These are phyloP conservation scores for Cheilosia scutellata DNA, from an alignment of 2,888 invertebrate species.

Conservation along the genomic window DNA sequence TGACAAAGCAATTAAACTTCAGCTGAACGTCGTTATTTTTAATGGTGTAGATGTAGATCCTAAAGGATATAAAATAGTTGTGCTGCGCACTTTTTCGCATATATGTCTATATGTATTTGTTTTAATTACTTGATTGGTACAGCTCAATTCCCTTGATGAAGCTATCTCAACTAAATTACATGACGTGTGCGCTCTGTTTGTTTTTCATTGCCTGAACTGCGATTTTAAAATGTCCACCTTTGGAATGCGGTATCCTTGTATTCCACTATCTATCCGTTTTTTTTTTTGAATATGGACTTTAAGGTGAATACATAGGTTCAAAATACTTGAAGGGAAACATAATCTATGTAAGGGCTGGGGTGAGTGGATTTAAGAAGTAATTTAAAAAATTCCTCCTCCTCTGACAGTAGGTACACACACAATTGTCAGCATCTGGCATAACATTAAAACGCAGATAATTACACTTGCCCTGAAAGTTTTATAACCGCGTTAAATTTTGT, in stretches of 20 bases:
- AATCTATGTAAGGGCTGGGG: too few species aligned
- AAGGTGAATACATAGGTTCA: too few species aligned
- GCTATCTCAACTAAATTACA: background rate
- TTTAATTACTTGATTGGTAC: conserved; percentile 5
- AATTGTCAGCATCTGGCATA: conserved; percentile 31
- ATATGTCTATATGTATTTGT: background rate
- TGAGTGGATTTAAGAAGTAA: too few species aligned
- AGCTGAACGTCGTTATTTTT: conserved; percentile 14
- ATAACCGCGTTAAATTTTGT: conserved; percentile 51
- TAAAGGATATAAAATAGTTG: conserved; percentile 10
- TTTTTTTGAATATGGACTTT: background rate
- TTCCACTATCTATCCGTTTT: too few species aligned
- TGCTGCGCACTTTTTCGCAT: background rate
- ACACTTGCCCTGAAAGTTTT: conserved; percentile 35
- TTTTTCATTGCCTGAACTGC: background rate
- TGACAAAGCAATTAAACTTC: conserved; percentile 29
- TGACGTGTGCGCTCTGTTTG: background rate
- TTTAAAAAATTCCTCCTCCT: too few species aligned
- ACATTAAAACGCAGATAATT: conserved; percentile 29
- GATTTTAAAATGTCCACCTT: background rate
- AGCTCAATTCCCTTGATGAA: background rate
- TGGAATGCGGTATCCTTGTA: background rate
- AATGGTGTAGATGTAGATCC: conserved; percentile 1
- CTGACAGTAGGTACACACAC: too few species aligned
- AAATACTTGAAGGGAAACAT: too few species aligned